Base-by-base conservation (phyloP, 2,797 vertebrate species). In the Lycodopsis pacificus region DNA sequence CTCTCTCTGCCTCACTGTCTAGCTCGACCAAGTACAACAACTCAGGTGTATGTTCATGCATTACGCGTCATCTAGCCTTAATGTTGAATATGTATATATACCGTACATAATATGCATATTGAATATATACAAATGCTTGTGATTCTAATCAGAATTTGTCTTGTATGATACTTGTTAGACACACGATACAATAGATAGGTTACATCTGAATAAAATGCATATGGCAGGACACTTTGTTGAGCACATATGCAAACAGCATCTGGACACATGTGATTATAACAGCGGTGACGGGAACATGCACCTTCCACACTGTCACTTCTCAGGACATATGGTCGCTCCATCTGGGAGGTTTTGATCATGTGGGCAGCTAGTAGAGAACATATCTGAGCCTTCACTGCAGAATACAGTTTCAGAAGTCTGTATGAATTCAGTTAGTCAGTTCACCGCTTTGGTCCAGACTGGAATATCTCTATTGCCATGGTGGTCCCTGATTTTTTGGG, bases 281-380 rank as follows among this genome's bases (percentile, higher is more conserved):
- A 38, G 32, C 5, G 25, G 75, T 22, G 48, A 61, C 8, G 40
- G 36, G 20, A 77, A 49, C 57, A 51, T 40, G 32, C 66, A 73
- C 57, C 69, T 71, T 70, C 72, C 56, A 73, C 71, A 54, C 61
- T 69, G 49, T 5, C 48, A 38, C 59, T 70, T 69, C 63, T 70
- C 56, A 68, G 20, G 49, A 73, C 68, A 86, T 78, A 80, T 79
- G 86, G 64, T 27, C 27, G 10, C 54, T 77, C 79, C 79, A 74
- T 83, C 77, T 72, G 77, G 48, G 38, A 32, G 53, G 17, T 42
- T 72, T 19, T 73, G 66, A 75, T 72, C 25, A 58, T 59, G 59
- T 76, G 64, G 70, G 59, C 48, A 73, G 62, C 57, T 27, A 5
- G 7, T 1, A 20, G 36, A 30, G 22, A 34, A 42, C 64, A 34